These are phyloP conservation scores for Acridotheres tristis DNA, from an alignment of 2,797 vertebrate species.

Conservation along the genomic window DNA sequence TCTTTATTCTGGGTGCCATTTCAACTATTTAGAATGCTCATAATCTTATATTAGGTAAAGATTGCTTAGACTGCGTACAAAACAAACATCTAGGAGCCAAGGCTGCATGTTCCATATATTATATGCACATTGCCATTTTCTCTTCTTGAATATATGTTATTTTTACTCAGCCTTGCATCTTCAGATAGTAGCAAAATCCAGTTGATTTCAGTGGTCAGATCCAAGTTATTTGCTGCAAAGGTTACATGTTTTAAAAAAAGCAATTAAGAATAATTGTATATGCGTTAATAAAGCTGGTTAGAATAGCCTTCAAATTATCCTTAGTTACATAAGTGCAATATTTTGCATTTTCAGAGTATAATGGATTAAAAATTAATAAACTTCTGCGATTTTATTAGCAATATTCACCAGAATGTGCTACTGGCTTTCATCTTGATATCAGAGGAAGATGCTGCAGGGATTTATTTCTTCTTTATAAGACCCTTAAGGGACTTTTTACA, in stretches of 20 bases:
- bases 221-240: neutral
- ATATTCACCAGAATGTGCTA: neutral
- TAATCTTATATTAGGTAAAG: neutral
- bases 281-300: neutral
- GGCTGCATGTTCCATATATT: neutral
- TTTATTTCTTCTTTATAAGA: neutral
- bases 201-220: neutral
- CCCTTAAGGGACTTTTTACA: neutral
- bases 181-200: neutral
- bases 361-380: constrained; percentile 33
- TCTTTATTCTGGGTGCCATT: neutral
- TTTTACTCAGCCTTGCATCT: neutral
- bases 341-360: neutral
- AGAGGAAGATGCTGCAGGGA: neutral
- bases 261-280: neutral
- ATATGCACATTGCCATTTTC: neutral
- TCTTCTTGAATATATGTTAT: neutral
- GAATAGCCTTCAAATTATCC: neutral
- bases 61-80: neutral
- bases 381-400: neutral
- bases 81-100: neutral
- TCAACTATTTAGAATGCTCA: neutral
- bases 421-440: constrained; percentile 19
- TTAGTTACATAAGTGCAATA: neutral
- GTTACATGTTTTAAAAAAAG: neutral